Evolutionary conservation across 2,888 invertebrate genomes (phyloP), one percentile per base, ranked within the genome.

Genomic region (Cheilosia soror): DNA sequence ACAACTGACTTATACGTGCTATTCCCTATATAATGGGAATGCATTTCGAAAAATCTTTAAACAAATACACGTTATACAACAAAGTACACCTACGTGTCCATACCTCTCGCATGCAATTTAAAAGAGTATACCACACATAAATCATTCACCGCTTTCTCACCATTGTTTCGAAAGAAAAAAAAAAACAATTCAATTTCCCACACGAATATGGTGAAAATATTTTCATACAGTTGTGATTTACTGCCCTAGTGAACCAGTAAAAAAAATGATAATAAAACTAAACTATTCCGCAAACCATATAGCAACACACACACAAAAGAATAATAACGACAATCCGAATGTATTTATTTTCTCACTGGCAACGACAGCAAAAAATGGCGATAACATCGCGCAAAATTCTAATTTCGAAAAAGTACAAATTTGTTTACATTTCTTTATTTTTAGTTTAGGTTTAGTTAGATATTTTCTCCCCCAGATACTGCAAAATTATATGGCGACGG

Each of bases 181-280:
- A 44, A 44, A 13, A 44, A 44, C 15, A 44, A 51, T 53, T 29
- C 55, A 57, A 57, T 57, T 69, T 71, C 49, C 47, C 58, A 71
- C 71, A 60, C 13, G 15, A 60, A 60, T 58, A 49, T 58, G 42
- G 13, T 40, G 42, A 57, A 65, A 72, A 57, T 62, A 40, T 33
- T 71, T 78, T 31, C 57, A 49, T 51, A 31, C 40, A 2, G 27
- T 25, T 65, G 44, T 80, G 79, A 80, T 80, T 73, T 80, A 80
- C 79, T 80, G 73, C 79, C 79, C 79, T 40, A 79, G 11, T 79
- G 51, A 72, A 58, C 57, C 51, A 80, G 44, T 60, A 58, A 51
- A 79, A 57, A 42, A 13, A 58, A 68, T 31, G 44, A 80, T 62
- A 80, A 79, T 42, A 65, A 62, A 62, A 6, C 60, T 42, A 29